phyloP scores from a whole-genome alignment of 1,140 invertebrate genomes.

The Lethocerus indicus region DNA sequence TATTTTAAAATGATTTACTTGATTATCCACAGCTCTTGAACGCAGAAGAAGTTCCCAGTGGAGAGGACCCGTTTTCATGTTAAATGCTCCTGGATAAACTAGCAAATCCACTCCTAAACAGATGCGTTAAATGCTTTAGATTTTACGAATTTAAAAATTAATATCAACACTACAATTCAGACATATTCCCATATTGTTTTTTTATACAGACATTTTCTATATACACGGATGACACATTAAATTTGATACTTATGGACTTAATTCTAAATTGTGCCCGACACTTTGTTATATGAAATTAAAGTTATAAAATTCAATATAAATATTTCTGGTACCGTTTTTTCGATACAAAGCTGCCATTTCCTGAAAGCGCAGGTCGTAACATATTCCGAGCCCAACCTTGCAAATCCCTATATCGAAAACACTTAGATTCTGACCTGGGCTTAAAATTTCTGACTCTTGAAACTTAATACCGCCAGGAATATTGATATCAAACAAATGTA shows the following conservation, averaged over 20 bases:
- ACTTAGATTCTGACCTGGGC: constrained; percentile 54
- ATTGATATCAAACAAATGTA: constrained; percentile 93
- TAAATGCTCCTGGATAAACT: constrained; percentile 87
- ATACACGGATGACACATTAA: no score
- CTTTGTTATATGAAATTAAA: no score
- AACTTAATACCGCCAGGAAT: constrained; percentile 86
- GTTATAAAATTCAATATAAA: no score
- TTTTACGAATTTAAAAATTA: no score
- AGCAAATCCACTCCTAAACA: constrained; percentile 59
- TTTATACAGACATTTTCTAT: no score
- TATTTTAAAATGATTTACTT: constrained; percentile 23
- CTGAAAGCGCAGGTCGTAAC: constrained; percentile 85
- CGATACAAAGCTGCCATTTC: constrained; percentile 75
- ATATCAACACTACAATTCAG: no score
- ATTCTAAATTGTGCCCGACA: no score
- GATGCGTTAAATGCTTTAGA: no score
- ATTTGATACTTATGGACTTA: no score
- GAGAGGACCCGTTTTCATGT: constrained; percentile 83
- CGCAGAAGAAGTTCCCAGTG: constrained; percentile 80
- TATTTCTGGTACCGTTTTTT: constrained; percentile 34
- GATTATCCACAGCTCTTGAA: constrained; percentile 73
- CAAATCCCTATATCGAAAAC: constrained; percentile 55
- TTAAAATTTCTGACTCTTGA: constrained; percentile 74
- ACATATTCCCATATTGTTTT: no score
- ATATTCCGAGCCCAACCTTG: constrained; percentile 82